A percentile compares a stretch with the other conserved stretches of the same genome.
Conservation (phyloP, 2,113 vertebrate species). For the Trinectes maculatus region DNA sequence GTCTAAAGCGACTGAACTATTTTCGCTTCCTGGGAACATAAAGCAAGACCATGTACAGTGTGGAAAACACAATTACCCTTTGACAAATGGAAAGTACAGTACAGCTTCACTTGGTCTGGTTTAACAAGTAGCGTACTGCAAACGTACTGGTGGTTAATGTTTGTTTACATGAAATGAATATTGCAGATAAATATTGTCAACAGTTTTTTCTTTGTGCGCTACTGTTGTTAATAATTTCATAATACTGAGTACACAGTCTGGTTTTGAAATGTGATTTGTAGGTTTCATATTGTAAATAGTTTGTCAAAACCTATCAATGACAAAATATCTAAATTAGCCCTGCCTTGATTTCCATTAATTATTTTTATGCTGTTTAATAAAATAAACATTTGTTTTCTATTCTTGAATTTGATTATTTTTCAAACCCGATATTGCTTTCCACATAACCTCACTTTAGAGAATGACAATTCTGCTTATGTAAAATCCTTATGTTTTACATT, state of each 20-base stretch:
- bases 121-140: too few relatives aligned
- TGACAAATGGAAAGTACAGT: background rate
- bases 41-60: background rate
- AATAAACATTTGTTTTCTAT: conserved; percentile 31
- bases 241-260: background rate
- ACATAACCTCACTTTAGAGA: too few relatives aligned
- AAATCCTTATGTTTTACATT: too few relatives aligned
- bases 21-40: background rate
- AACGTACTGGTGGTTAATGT: background rate
- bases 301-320: conserved; percentile 2
- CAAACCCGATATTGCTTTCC: background rate
- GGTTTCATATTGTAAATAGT: conserved; percentile 45
- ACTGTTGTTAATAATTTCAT: background rate
- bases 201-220: background rate
- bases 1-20: background rate
- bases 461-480: too few relatives aligned
- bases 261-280: background rate
- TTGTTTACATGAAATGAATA: background rate
- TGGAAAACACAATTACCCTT: background rate
- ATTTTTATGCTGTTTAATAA: conserved; percentile 55
- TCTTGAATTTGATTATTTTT: conserved; percentile 1
- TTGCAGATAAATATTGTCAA: background rate
- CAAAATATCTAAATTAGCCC: conserved; percentile 3
- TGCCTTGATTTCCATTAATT: background rate
- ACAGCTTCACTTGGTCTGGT: background rate